Conservation (phyloP, 2,797 vertebrate species). For the Alfaro cultratus region DNA sequence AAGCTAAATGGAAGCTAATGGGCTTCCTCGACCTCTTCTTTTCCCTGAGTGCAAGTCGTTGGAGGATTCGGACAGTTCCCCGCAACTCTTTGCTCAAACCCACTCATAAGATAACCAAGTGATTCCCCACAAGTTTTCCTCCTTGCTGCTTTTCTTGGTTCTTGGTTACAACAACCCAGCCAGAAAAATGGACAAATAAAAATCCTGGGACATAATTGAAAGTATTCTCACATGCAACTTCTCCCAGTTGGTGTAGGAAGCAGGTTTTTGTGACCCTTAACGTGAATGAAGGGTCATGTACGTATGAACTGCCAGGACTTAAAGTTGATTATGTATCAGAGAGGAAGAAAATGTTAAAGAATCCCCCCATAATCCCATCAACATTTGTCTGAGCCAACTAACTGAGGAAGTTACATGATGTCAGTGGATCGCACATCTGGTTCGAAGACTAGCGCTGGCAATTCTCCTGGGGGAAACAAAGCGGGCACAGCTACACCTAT, state of each 20-base stretch:
- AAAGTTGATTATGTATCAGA: constrained; percentile 49
- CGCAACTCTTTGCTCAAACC: constrained; percentile 31
- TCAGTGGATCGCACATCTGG: constrained; percentile 77
- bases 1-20: neutral
- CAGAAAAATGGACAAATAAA: constrained; percentile 11
- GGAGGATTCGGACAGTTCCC: constrained; percentile 35
- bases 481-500: constrained; percentile 56
- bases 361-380: constrained; percentile 50
- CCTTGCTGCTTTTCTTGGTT: constrained; percentile 24
- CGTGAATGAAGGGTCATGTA: constrained; percentile 30
- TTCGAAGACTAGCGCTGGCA: constrained; percentile 45
- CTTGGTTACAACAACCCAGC: constrained; percentile 52
- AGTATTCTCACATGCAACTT: constrained; percentile 25
- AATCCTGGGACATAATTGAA: constrained; percentile 39
- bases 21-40: neutral
- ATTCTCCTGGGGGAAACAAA: constrained; percentile 60
- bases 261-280: constrained; percentile 55
- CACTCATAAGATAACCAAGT: constrained; percentile 52
- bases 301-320: constrained; percentile 23
- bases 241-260: constrained; percentile 33
- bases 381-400: constrained; percentile 38
- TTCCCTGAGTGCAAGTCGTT: constrained; percentile 27
- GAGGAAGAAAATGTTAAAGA: constrained; percentile 35
- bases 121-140: constrained; percentile 57
- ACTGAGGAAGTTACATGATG: constrained; percentile 75